A percentile compares a stretch with the other conserved stretches of the same genome.
Conservation (phyloP, 2,888 invertebrate genomes). For the Ferdinandea cuprea region DNA sequence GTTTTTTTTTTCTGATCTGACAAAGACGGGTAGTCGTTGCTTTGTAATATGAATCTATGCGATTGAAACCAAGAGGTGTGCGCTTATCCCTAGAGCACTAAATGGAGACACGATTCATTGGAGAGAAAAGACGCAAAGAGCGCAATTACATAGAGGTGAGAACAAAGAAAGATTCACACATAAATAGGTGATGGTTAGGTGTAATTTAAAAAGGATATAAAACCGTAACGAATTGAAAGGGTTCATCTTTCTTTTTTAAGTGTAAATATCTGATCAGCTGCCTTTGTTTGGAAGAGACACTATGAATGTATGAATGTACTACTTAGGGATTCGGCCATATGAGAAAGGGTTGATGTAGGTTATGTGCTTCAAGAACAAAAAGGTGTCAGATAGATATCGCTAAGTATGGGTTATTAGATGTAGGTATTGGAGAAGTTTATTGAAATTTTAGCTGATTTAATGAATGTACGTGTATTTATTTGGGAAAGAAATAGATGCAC, state of each 20-base stretch:
- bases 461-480: neutral
- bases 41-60: conserved; percentile 20
- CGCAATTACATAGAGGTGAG: conserved; percentile 50
- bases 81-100: conserved; percentile 18
- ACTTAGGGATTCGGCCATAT: neutral
- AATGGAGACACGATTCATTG: conserved; percentile 47
- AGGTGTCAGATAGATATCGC: neutral
- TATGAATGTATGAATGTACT: neutral
- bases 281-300: conserved; percentile 20
- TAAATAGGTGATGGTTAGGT: conserved; percentile 28
- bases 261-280: conserved; percentile 58
- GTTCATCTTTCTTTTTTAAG: conserved; percentile 32
- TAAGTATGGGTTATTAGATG: conserved; percentile 35
- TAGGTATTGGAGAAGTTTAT: neutral
- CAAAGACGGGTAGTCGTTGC: conserved; percentile 25
- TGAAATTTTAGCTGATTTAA: neutral
- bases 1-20: conserved; percentile 1
- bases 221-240: conserved; percentile 36
- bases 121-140: conserved; percentile 50
- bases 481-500: too few relatives aligned
- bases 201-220: conserved; percentile 12
- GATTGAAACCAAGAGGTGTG: conserved; percentile 11
- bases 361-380: neutral
- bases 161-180: conserved; percentile 35
- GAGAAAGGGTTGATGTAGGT: conserved; percentile 41